phyloP scores from a whole-genome alignment of 2,113 vertebrate species.

The Argyrosomus japonicus region DNA sequence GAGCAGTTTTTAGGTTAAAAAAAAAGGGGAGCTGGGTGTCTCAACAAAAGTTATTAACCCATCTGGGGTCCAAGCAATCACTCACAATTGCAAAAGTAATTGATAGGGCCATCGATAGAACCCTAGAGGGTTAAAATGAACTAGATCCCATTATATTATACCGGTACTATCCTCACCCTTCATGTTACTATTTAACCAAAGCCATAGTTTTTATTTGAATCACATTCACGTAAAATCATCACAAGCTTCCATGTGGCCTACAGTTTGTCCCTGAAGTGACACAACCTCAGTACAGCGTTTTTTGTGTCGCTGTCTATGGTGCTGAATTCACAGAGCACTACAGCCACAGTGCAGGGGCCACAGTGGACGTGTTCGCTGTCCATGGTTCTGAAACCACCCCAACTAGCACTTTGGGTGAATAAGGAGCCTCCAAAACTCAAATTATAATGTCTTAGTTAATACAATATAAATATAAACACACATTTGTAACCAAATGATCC shows the following conservation, averaged over 20 bases:
- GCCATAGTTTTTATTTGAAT: background rate
- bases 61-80: too few relatives aligned
- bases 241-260: background rate
- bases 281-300: background rate
- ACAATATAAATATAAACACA: background rate
- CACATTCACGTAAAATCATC: background rate
- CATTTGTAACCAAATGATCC: background rate
- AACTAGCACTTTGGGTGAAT: background rate
- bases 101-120: too few relatives aligned
- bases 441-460: background rate
- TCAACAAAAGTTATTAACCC: too few relatives aligned
- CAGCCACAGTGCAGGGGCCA: too few relatives aligned
- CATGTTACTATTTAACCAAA: background rate
- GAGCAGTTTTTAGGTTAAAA: background rate
- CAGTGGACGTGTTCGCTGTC: background rate
- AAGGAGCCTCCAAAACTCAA: background rate
- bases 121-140: too few relatives aligned
- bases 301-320: slow-evolving; percentile 42
- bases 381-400: slow-evolving; percentile 31
- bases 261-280: background rate
- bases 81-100: too few relatives aligned
- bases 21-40: too few relatives aligned
- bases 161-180: background rate
- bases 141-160: background rate
- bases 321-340: slow-evolving; percentile 29